Evolutionary conservation across 2,888 invertebrate species (phyloP), one percentile per base, ranked within the genome.

Genomic region (Mamestra brassicae): DNA sequence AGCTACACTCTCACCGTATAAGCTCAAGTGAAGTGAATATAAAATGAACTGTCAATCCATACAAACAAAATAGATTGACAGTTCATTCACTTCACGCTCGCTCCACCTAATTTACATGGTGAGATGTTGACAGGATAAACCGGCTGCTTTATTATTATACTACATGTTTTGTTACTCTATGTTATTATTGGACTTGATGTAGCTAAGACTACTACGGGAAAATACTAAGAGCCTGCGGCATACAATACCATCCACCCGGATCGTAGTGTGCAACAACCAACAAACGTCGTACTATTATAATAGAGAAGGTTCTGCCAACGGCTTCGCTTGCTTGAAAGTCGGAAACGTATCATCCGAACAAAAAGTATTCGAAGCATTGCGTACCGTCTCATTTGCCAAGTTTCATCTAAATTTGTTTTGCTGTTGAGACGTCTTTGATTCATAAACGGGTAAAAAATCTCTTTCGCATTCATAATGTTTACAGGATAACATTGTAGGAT

Each of bases 261-360:
- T 50, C 17, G 17, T 17, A 6, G 10, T 73, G 34, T 72, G 73
- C 17, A 71, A 38, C 13, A 38, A 57, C 26, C 26, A 26, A 26
- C 26, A 71, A 47, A 71, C 55, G 55, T 38, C 45, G 11, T 55
- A 45, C 45, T 55, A 42, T 6, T 42, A 42, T 42, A 42, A 38
- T 17, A 55, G 26, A 55, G 8, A 10, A 26, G 26, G 8, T 4
- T 26, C n/a, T 8, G 55, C n/a, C 15, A 36, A 6, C 36, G 34
- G 36, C 6, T 58, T 57, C 34, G 54, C n/a, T 10, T 10, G n/a
- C 3, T 6, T 54, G 52, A 54, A 54, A 54, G 17, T 34, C 17
- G 15, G 52, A 5, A 52, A 47, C 13, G 45, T 45, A 45, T 10
- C 5, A 47, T 13, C 47, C 0, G 47, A 17, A 15, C 26, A 26